Percentiles rank a stretch among this genome's conserved stretches.
Conservation (phyloP, 2,113 vertebrate species). For the Ia io region DNA sequence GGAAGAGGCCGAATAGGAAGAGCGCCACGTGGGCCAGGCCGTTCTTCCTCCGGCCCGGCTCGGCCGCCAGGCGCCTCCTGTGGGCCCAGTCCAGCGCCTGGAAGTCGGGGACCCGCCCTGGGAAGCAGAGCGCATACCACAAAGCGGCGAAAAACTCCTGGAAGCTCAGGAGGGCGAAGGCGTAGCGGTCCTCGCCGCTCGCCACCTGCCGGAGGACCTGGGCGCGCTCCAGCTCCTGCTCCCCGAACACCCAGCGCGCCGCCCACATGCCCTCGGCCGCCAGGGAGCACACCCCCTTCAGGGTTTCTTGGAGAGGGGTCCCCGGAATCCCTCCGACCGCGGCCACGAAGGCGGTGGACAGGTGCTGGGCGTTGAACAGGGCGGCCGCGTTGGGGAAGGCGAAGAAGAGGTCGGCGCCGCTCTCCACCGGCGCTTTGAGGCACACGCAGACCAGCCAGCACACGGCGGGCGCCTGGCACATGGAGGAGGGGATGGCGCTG, state of each 20-base stretch:
- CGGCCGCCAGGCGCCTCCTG: neutral
- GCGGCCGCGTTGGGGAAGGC: neutral
- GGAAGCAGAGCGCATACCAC: slow-evolving; percentile 13
- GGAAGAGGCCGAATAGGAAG: slow-evolving; percentile 76
- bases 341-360: neutral
- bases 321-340: rapidly evolving
- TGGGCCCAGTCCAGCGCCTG: rapidly evolving
- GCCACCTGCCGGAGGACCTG: neutral
- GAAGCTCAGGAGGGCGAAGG: slow-evolving; percentile 64
- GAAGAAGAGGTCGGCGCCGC: rapidly evolving
- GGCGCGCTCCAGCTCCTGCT: neutral
- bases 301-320: rapidly evolving
- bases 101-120: neutral
- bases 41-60: neutral
- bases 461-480: neutral
- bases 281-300: neutral
- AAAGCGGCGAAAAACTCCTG: slow-evolving; percentile 62
- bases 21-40: neutral
- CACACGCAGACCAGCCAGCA: slow-evolving; percentile 43
- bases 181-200: neutral
- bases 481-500: neutral
- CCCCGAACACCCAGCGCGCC: neutral
- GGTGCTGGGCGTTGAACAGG: neutral
- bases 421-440: neutral
- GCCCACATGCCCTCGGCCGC: neutral